Evolutionary conservation across 2,797 vertebrate species (phyloP).

Genomic region (Protosalanx chinensis): DNA sequence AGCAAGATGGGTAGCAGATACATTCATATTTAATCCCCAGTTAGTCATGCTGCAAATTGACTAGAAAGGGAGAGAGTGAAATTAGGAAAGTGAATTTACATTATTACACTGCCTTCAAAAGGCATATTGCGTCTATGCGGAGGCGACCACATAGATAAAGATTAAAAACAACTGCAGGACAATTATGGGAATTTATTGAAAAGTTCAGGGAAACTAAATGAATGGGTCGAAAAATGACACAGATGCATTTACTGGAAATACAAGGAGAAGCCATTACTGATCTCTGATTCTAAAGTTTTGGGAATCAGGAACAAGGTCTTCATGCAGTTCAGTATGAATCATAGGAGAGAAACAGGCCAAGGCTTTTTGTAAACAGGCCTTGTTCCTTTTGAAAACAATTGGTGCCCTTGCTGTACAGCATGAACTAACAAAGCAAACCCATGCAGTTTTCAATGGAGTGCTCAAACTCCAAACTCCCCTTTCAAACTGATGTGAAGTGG

Average conservation of each 20-base stretch:
- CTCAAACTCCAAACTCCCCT: constrained; percentile 18
- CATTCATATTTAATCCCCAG: constrained; percentile 54
- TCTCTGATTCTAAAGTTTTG: no score
- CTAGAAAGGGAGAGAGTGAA: constrained; percentile 45
- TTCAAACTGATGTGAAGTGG: constrained; percentile 32
- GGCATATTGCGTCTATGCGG: constrained; percentile 30
- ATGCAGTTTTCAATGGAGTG: constrained; percentile 2
- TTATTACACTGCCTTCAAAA: constrained; percentile 46
- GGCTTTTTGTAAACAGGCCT: not conserved
- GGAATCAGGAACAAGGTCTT: no score
- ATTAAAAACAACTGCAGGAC: not conserved
- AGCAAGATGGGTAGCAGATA: constrained; percentile 46
- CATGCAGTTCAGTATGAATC: no score
- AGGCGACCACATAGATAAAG: constrained; percentile 21
- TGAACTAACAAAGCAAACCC: not conserved
- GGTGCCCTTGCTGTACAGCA: not conserved
- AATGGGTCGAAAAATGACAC: not conserved
- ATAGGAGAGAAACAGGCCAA: no score
- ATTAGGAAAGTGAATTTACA: constrained; percentile 52
- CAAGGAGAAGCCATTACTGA: no score
- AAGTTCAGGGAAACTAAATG: not conserved
- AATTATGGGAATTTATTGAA: constrained; percentile 9
- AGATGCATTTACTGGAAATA: no score
- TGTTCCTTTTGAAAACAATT: not conserved
- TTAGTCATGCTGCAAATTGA: constrained; percentile 65